phyloP scores from a whole-genome alignment of 2,113 vertebrate species.

The Sigmodon hispidus region DNA sequence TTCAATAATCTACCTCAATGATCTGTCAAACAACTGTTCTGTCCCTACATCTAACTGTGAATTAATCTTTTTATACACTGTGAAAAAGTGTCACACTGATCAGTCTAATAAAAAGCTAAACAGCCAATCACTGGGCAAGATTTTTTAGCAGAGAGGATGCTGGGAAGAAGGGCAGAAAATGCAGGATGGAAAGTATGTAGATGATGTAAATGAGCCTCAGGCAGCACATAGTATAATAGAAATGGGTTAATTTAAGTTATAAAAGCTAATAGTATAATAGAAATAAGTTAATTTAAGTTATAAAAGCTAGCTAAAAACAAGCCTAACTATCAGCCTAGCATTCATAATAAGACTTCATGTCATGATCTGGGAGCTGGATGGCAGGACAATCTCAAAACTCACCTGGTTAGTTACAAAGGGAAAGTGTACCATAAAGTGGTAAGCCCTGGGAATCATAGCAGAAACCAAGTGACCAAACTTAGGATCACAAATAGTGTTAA shows the following conservation, averaged over 20 bases:
- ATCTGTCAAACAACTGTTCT: conserved; percentile 49
- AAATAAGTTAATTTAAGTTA: neutral
- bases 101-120: neutral
- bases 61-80: neutral
- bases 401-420: conserved; percentile 41
- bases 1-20: conserved; percentile 46
- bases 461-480: conserved; percentile 41
- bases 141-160: neutral
- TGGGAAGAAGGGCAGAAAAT: neutral
- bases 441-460: neutral
- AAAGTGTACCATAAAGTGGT: conserved; percentile 1
- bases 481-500: conserved; percentile 23
- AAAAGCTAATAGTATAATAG: neutral
- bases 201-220: neutral
- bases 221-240: neutral
- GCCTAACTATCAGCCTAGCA: neutral
- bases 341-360: neutral
- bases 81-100: neutral
- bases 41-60: neutral
- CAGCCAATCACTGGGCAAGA: neutral
- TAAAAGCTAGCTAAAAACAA: neutral
- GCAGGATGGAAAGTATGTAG: neutral
- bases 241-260: neutral
- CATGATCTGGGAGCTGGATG: neutral
- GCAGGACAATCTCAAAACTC: neutral